These are phyloP conservation scores for Pollenia griseotomentosa DNA, from an alignment of 2,888 invertebrate genomes.

Conservation along the genomic window DNA sequence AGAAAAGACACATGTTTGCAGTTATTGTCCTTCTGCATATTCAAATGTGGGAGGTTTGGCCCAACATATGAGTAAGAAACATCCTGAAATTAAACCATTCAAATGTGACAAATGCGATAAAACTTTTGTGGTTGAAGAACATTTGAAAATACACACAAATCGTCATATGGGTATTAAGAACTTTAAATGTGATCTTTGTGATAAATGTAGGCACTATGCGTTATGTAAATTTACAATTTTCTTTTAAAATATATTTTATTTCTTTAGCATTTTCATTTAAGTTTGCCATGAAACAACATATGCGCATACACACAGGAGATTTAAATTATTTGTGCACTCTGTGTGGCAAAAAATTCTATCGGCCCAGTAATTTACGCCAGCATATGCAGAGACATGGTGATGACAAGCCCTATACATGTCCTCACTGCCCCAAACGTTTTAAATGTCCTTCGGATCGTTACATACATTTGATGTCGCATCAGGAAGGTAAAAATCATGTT, in stretches of 20 bases:
- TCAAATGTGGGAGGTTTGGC: conserved; percentile 69
- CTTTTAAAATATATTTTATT: neutral
- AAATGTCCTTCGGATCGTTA: conserved; percentile 73
- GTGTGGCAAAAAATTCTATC: conserved; percentile 86
- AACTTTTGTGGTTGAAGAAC: conserved; percentile 70
- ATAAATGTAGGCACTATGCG: conserved; percentile 61
- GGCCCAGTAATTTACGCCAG: conserved; percentile 85
- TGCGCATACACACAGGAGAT: conserved; percentile 85
- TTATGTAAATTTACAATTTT: neutral
- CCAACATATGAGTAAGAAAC: conserved; percentile 71
- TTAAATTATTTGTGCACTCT: conserved; percentile 86
- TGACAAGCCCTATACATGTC: conserved; percentile 66
- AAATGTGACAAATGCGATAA: conserved; percentile 70
- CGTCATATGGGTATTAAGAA: conserved; percentile 71
- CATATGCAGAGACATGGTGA: conserved; percentile 79
- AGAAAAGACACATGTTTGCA: conserved; percentile 66
- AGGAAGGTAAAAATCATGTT: conserved; percentile 71
- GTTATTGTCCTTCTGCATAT: conserved; percentile 67
- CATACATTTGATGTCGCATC: conserved; percentile 71
- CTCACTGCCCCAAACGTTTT: conserved; percentile 70
- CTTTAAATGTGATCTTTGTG: conserved; percentile 69
- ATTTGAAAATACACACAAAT: conserved; percentile 70
- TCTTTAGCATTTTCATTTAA: conserved; percentile 68
- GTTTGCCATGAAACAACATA: conserved; percentile 85
- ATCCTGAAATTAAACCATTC: conserved; percentile 67